These are phyloP conservation scores for Catotricha subobsoleta DNA, from an alignment of 2,888 invertebrate species.

Conservation along the genomic window DNA sequence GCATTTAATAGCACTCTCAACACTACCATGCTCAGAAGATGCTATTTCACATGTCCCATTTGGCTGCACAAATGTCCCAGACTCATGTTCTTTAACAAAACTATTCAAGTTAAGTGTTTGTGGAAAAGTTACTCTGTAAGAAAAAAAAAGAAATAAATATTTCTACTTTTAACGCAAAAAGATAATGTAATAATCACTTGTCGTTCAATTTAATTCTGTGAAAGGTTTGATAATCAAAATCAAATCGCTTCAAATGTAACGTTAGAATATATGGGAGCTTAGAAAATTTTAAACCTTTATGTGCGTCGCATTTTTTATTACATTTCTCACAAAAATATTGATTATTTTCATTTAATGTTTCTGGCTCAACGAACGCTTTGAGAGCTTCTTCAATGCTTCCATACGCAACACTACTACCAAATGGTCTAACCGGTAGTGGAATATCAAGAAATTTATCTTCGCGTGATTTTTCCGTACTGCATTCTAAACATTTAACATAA, in stretches of 20 bases:
- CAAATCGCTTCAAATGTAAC: conserved; percentile 73
- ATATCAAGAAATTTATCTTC: conserved; percentile 74
- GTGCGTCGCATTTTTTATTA: conserved; percentile 70
- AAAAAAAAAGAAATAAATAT: neutral
- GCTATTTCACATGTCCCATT: conserved; percentile 12
- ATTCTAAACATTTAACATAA: conserved; percentile 76
- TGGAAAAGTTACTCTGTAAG: conserved; percentile 58
- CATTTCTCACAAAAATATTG: conserved; percentile 78
- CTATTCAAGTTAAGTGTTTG: conserved; percentile 60
- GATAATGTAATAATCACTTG: conserved; percentile 34
- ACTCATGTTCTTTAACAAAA: conserved; percentile 34
- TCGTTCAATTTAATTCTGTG: conserved; percentile 76
- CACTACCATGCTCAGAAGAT: conserved; percentile 28
- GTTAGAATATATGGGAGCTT: conserved; percentile 75
- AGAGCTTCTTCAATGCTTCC: conserved; percentile 70
- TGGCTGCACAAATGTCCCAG: neutral
- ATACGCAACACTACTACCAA: conserved; percentile 57
- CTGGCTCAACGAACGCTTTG: conserved; percentile 65
- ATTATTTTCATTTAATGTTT: conserved; percentile 64
- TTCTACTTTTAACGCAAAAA: neutral
- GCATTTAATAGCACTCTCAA: conserved; percentile 31
- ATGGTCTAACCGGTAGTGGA: conserved; percentile 67
- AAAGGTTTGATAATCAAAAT: conserved; percentile 70
- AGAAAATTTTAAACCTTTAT: conserved; percentile 74
- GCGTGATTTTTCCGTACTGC: conserved; percentile 62